Conservation (phyloP, 2,113 vertebrate genomes). For the Tonatia bakeri region DNA sequence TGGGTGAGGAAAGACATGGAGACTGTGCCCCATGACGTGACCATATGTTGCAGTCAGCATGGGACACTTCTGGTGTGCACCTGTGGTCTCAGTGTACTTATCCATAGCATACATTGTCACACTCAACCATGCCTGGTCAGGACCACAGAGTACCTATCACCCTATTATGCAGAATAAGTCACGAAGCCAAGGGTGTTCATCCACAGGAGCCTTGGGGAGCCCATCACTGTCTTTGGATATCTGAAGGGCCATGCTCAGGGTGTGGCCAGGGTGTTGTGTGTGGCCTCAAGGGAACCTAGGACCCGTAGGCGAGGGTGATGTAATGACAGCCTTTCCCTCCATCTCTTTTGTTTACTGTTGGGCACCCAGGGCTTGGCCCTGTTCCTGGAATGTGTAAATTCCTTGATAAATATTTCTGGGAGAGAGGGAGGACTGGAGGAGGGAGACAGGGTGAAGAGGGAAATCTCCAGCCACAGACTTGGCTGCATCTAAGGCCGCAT, state of each 20-base stretch:
- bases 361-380: conserved; percentile 37
- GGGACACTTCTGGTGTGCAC: not conserved
- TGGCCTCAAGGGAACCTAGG: not conserved
- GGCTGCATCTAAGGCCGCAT: accelerated
- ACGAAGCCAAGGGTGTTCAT: not conserved
- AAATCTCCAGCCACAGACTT: too few relatives aligned
- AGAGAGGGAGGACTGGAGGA: not conserved
- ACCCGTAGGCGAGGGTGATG: not conserved
- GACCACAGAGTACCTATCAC: not conserved
- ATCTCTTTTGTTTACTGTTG: conserved; percentile 29
- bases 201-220: not conserved
- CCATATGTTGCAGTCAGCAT: not conserved
- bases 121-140: not conserved
- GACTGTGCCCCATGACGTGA: not conserved
- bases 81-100: not conserved
- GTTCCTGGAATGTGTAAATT: conserved; percentile 32
- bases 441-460: not conserved
- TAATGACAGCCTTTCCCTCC: not conserved
- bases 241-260: not conserved
- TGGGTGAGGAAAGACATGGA: not conserved
- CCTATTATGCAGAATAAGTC: not conserved
- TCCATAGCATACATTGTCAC: not conserved
- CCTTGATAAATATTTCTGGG: conserved; percentile 45
- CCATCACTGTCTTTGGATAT: accelerated
- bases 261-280: not conserved